phyloP scores from a whole-genome alignment of 2,797 vertebrate genomes.

The Pagetopsis macropterus region DNA sequence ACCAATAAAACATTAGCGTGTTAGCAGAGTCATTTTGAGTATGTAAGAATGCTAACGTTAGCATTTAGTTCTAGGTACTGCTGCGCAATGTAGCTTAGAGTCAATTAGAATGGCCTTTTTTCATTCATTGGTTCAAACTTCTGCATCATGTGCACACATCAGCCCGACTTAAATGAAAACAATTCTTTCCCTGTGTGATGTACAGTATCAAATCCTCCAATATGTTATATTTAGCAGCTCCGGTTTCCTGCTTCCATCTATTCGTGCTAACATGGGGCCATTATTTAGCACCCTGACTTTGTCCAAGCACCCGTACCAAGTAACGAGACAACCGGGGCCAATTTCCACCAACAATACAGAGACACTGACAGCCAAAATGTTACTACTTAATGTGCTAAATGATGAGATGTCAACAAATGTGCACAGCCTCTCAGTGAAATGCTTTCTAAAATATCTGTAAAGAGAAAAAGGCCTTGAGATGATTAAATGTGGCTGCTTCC shows the following conservation, averaged over 20 bases:
- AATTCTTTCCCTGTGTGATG: neutral
- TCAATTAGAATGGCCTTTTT: too few relatives aligned
- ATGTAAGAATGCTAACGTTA: too few relatives aligned
- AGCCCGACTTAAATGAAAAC: too few relatives aligned
- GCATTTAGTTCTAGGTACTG: too few relatives aligned
- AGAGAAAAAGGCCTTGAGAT: neutral
- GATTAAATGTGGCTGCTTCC: neutral
- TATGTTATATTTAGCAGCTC: neutral
- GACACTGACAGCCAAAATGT: neutral
- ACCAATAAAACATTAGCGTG: too few relatives aligned
- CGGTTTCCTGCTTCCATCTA: neutral
- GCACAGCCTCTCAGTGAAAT: neutral
- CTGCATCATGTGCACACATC: too few relatives aligned
- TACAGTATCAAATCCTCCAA: neutral
- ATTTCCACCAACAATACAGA: neutral
- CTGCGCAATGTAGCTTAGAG: too few relatives aligned
- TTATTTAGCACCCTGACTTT: neutral
- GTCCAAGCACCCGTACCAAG: neutral
- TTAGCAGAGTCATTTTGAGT: too few relatives aligned
- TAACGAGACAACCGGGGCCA: neutral
- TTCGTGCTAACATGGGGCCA: neutral
- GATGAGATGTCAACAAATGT: neutral
- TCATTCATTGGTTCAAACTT: too few relatives aligned
- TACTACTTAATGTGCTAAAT: neutral
- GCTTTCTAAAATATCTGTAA: neutral